phyloP scores from a whole-genome alignment of 2,797 vertebrate species.

The Artibeus lituratus region DNA sequence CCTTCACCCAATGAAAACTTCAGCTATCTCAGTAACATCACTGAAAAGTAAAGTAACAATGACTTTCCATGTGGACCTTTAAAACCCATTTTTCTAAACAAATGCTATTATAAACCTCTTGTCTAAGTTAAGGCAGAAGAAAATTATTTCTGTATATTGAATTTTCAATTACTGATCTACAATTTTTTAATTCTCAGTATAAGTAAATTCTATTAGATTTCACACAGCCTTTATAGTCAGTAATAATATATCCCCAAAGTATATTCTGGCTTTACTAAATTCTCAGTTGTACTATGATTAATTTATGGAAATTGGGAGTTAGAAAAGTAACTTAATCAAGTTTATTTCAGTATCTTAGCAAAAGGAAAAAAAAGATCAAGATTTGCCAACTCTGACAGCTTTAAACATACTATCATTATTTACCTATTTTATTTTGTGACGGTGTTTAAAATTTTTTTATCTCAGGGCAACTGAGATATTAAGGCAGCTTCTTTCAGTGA shows the following conservation, averaged over 20 bases:
- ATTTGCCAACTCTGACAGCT: background rate
- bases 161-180: conserved; percentile 43
- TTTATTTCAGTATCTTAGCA: background rate
- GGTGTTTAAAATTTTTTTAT: background rate
- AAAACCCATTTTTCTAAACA: conserved; percentile 48
- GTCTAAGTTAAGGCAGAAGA: conserved; percentile 19
- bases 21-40: background rate
- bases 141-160: conserved; percentile 45
- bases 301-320: background rate
- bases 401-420: conserved; percentile 29
- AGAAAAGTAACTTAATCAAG: conserved; percentile 23
- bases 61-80: background rate
- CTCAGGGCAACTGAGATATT: conserved; percentile 22
- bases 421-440: conserved; percentile 23
- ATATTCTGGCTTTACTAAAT: background rate
- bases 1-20: background rate
- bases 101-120: conserved; percentile 32
- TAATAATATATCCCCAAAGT: background rate
- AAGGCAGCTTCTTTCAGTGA: conserved; percentile 47
- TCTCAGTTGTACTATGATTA: conserved; percentile 14
- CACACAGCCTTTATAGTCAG: background rate
- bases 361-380: conserved; percentile 4
- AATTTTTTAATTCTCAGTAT: background rate
- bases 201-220: conserved; percentile 47
- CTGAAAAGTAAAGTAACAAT: background rate